Conservation (phyloP, 2,888 invertebrate genomes). For the Brenthis daphne region DNA sequence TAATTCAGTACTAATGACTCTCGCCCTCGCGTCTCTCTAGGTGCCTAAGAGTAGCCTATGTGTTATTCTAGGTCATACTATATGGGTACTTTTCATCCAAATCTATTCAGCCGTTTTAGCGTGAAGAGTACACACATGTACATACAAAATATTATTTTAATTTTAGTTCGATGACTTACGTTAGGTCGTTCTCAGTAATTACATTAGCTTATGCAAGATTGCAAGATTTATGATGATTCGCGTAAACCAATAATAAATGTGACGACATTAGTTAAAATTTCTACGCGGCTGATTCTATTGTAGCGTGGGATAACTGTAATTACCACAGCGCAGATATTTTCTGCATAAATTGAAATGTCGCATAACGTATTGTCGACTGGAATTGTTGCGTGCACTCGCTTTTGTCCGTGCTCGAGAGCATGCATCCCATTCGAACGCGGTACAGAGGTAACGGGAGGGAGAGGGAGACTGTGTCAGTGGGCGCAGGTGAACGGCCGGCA, state of each 20-base stretch:
- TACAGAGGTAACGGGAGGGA: slow-evolving; percentile 47
- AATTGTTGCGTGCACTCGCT: slow-evolving; percentile 56
- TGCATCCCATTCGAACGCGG: slow-evolving; percentile 47
- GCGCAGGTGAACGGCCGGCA: slow-evolving; percentile 78
- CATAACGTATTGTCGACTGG: slow-evolving; percentile 57
- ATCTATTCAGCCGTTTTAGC: too few relatives aligned
- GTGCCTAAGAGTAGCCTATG: too few relatives aligned
- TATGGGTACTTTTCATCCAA: too few relatives aligned
- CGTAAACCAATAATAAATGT: slow-evolving; percentile 42
- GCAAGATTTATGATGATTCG: background rate
- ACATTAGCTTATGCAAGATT: background rate
- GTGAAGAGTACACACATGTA: too few relatives aligned
- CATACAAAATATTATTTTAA: too few relatives aligned
- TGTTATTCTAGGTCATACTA: too few relatives aligned
- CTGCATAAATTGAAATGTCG: slow-evolving; percentile 62
- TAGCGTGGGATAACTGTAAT: slow-evolving; percentile 56
- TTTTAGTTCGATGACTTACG: too few relatives aligned
- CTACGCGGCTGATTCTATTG: slow-evolving; percentile 46
- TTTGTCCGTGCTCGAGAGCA: slow-evolving; percentile 48
- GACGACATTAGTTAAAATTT: slow-evolving; percentile 40
- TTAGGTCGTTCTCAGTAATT: background rate
- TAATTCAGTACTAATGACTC: too few relatives aligned
- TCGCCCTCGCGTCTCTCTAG: too few relatives aligned
- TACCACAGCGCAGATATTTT: slow-evolving; percentile 57
- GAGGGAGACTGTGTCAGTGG: slow-evolving; percentile 71